These are phyloP conservation scores for Lucilia sericata DNA, from an alignment of 1,140 invertebrate species.

Conservation along the genomic window DNA sequence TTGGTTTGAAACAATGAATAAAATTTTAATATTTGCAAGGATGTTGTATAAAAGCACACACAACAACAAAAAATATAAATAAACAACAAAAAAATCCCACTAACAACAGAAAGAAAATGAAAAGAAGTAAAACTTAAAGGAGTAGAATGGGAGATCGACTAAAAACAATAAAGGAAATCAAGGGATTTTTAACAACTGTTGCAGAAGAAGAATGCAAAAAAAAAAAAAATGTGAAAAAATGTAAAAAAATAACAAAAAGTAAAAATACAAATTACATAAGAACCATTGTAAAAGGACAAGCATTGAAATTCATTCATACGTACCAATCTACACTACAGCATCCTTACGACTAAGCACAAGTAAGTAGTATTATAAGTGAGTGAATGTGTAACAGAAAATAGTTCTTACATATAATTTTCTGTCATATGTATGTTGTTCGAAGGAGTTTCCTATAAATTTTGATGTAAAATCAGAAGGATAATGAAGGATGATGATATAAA, in stretches of 20 bases:
- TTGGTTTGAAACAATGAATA: conserved; percentile 13
- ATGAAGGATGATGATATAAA: too few relatives aligned
- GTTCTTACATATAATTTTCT: too few relatives aligned
- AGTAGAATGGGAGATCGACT: neutral
- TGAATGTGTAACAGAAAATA: too few relatives aligned
- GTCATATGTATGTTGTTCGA: too few relatives aligned
- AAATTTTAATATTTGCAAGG: conserved; percentile 27
- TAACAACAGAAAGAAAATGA: neutral
- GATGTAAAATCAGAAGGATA: too few relatives aligned
- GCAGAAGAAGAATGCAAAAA: neutral
- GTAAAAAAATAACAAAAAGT: neutral
- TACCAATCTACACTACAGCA: neutral
- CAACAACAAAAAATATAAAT: neutral
- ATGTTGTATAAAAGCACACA: neutral
- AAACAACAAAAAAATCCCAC: neutral
- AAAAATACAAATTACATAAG: conserved; percentile 7
- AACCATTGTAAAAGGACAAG: conserved; percentile 22
- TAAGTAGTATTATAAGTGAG: too few relatives aligned
- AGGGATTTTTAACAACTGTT: conserved; percentile 29
- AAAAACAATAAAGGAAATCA: conserved; percentile 24
- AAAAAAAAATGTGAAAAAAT: neutral
- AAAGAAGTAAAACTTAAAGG: neutral
- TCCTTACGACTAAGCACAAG: too few relatives aligned
- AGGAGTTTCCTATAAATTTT: too few relatives aligned
- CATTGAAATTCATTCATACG: conserved; percentile 26